Base-by-base conservation (phyloP, 92 coral and sea anemone genomes). In the Palythoa grandiflora region DNA sequence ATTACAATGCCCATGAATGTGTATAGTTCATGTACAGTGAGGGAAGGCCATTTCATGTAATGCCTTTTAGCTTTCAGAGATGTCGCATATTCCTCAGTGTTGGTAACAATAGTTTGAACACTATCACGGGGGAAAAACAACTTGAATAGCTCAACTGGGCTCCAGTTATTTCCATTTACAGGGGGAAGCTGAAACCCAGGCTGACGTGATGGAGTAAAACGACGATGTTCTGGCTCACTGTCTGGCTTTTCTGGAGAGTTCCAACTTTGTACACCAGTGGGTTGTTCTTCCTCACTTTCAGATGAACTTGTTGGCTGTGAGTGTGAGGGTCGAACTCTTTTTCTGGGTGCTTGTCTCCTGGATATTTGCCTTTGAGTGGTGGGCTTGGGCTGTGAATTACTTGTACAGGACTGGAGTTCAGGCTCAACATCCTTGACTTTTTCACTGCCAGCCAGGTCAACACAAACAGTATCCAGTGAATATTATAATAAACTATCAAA, bases 111-210 rank as follows among this genome's bases (percentile, higher is more conserved):
- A 37, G 59, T 19, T 44, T 76, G 36, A 15, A 76, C 59, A 76
- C 57, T 44, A 76, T 60, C 68, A 60, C 68, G 68, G 68, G 68
- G 2, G 44, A 70, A 0, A 70, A 21, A 70, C 74, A 70, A 20
- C n/a, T 70, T 70, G 74, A 70, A 70, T 70, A 70, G 74, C 74
- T 70, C 74, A 78, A 78, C 61, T 52, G 86, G 86, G 55, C 74
- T 70, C 68, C 47, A 61, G 73, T 68, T 68, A 57, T 79, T 79
- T 79, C 50, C 71, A 37, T 73, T 73, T 73, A 57, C 71, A 57
- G 65, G 40, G 85, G 85, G 72, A 11, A 60, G 74, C 86, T 80
- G 85, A 66, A 79, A 79, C 71, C 73, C 86, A 80, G 86, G 86
- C 38, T 80, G 73, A 80, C 86, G 86, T 14, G 54, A 70, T 61